Evolutionary conservation across 2,888 invertebrate species (phyloP).

Genomic region (Drosophila pseudotakahashii): DNA sequence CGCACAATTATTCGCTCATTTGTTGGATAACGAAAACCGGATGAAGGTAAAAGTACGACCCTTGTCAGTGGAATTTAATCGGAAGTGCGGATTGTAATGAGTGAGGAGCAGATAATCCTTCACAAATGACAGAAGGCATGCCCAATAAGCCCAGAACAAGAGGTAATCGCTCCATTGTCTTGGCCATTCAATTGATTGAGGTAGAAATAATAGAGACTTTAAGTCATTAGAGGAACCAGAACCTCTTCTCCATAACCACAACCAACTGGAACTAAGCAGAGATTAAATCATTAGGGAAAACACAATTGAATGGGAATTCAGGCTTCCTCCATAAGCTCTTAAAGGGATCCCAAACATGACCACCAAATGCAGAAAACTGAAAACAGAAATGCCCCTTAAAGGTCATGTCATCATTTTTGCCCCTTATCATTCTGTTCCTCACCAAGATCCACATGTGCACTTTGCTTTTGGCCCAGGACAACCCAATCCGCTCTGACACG

Average conservation of each 20-base stretch:
- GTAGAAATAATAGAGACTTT: not conserved
- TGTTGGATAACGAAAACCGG: conserved; percentile 29
- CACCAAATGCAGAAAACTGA: not conserved
- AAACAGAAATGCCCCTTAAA: conserved; percentile 21
- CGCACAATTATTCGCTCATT: conserved; percentile 50
- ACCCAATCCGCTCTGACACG: conserved; percentile 62
- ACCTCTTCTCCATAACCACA: not conserved
- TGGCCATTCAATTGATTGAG: conserved; percentile 10
- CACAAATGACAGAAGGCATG: not conserved
- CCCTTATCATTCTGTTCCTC: conserved; percentile 5
- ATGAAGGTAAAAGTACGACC: conserved; percentile 28
- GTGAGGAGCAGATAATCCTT: not conserved
- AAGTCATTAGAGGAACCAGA: not conserved
- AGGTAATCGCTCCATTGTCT: conserved; percentile 28
- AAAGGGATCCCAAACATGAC: not conserved
- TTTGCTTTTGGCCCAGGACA: conserved; percentile 38
- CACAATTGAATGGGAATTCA: not conserved
- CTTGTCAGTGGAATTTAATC: conserved; percentile 60
- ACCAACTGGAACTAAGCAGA: not conserved
- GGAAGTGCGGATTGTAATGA: conserved; percentile 6
- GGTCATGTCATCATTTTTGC: conserved; percentile 26
- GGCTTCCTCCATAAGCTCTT: not conserved
- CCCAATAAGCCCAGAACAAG: not conserved
- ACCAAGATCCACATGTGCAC: conserved; percentile 60
- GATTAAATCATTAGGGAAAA: not conserved